These are phyloP conservation scores for Brenthis hecate DNA, from an alignment of 2,888 invertebrate genomes.

Conservation along the genomic window DNA sequence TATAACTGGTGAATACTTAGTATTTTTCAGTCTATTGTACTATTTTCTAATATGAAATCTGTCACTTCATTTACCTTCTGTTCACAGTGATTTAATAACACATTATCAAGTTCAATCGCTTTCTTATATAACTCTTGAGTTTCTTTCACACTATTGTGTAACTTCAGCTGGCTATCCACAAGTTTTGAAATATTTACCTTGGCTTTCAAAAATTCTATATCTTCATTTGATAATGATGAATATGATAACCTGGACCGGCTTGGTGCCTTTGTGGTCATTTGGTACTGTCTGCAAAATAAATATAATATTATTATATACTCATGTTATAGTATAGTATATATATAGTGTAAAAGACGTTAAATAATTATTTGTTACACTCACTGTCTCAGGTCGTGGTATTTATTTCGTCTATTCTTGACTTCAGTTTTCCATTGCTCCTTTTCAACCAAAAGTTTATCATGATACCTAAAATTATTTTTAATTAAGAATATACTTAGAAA, in stretches of 20 bases:
- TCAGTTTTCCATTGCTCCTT: constrained; percentile 75
- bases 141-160: constrained; percentile 61
- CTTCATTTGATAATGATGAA: constrained; percentile 66
- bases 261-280: constrained; percentile 58
- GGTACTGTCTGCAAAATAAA: constrained; percentile 57
- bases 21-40: constrained; percentile 52
- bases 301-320: too few species aligned
- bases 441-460: constrained; percentile 60
- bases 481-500: not conserved
- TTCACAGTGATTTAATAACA: constrained; percentile 58
- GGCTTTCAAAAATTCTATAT: constrained; percentile 69
- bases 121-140: constrained; percentile 55
- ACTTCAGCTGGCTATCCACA: constrained; percentile 59
- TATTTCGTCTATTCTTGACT: constrained; percentile 62
- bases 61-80: constrained; percentile 59
- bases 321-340: not conserved
- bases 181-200: constrained; percentile 67
- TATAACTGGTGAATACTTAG: not conserved
- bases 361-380: constrained; percentile 48
- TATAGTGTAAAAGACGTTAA: not conserved
- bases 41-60: constrained; percentile 67
- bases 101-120: constrained; percentile 59
- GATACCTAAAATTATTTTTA: constrained; percentile 49
- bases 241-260: constrained; percentile 63
- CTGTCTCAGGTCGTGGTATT: constrained; percentile 70